phyloP scores from a whole-genome alignment of 1,140 invertebrate species.

The Lasaia peninsularis region DNA sequence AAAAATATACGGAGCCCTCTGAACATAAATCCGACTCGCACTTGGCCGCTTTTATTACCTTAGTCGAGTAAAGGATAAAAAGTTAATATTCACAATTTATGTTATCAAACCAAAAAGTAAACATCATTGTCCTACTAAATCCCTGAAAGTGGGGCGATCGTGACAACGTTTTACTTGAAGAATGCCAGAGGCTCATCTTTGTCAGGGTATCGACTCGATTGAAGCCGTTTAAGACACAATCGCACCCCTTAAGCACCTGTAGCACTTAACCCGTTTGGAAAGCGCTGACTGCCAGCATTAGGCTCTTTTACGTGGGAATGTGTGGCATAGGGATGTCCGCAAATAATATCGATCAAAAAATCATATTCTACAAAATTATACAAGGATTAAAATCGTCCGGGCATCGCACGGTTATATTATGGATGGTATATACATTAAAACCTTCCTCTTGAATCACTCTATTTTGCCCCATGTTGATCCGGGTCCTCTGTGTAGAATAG shows the following conservation, averaged over 20 bases:
- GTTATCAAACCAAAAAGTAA: too few species aligned
- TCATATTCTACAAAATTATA: background rate
- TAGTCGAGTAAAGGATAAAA: too few species aligned
- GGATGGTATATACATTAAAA: too few species aligned
- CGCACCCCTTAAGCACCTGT: slow-evolving; percentile 52
- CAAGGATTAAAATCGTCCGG: background rate
- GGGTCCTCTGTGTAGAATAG: too few species aligned
- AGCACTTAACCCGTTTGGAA: slow-evolving; percentile 57
- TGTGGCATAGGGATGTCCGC: slow-evolving; percentile 27
- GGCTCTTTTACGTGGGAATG: slow-evolving; percentile 48
- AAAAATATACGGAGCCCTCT: too few species aligned
- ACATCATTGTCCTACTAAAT: background rate
- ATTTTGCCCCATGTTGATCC: too few species aligned
- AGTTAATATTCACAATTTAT: too few species aligned
- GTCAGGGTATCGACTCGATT: slow-evolving; percentile 30
- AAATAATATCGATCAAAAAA: slow-evolving; percentile 4
- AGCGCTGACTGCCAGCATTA: slow-evolving; percentile 49
- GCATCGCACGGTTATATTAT: too few species aligned
- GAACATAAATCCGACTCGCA: too few species aligned
- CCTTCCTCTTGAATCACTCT: too few species aligned
- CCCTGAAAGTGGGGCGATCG: background rate
- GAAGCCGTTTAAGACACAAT: slow-evolving; percentile 44
- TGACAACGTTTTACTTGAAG: slow-evolving; percentile 4
- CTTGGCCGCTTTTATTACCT: too few species aligned
- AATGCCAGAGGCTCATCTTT: slow-evolving; percentile 4